Base-by-base conservation (phyloP, 92 coral and sea anemone species). In the Actinernus sp. region DNA sequence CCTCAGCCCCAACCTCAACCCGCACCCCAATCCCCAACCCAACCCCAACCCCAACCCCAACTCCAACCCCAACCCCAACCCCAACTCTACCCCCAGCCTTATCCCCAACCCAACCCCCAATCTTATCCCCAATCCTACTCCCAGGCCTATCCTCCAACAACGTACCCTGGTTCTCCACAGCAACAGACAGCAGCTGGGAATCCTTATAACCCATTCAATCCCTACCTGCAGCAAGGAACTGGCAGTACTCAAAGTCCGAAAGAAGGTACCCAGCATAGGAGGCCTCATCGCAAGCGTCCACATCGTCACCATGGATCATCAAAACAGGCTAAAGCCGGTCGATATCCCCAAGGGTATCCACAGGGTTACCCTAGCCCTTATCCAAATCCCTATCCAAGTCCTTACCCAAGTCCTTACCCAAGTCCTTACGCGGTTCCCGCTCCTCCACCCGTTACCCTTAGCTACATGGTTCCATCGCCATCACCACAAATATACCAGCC, bases 1-100 rank as follows among this genome's bases (percentile, higher is more conserved):
- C 25, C 9, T 52, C 49, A 52, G 33, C 18, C 22, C 3, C 51
- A 48, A 6, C 69, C 69, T 1, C 25, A 63, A 14, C 39, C 48
- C 12, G 49, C 58, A 13, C 67, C 69, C 27, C 18, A n/a, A 14
- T 14, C 14, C 41, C 41, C 41, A 14, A 7, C 41, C 41, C 41
- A 36, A 36, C 41, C 14, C 7, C 41, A 7, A 36, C 67, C 69
- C 27, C 18, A n/a, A 14, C 41, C 14, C 41, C 41, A 7, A 14
- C 41, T 14, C 41, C 41, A 36, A 36, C 41, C 14, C 7, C 41
- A 7, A 36, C 8, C 6, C 6, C 4, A 45, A 4, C 52, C 52
- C 64, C 76, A 16, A 30, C 14, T 17, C 63, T 51, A 52, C 61
- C 37, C 32, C 34, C 22, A 8, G 17, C 8, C 6, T 4, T 6